Base-by-base conservation (phyloP, 1,140 invertebrate species). In the Tetramorium parvispinum region DNA sequence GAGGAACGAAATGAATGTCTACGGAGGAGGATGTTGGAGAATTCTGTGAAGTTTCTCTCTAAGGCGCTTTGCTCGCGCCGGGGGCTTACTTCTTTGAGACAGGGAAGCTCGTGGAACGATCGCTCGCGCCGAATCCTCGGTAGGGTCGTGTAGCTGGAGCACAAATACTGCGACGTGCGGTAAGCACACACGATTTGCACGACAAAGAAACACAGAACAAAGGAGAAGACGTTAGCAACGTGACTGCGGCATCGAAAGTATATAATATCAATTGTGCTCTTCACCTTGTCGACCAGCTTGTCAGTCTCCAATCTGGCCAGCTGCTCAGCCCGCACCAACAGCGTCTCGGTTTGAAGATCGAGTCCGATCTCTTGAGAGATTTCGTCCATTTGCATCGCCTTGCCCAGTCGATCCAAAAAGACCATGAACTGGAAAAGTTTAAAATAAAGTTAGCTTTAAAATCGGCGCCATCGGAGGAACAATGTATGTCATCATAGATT, bases 261-360 rank as follows among this genome's bases (percentile, higher is more conserved):
- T 11, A 61, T 57, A 16, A 37, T 55, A 65, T 75, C 43, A 40
- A 82, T 73, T 37, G 70, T 57, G 51, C 21, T 59, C 63, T 76
- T 85, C 51, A 97, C 97, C 96, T 97, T 97, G 93, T 97, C 97
- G 24, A 97, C 97, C 65, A 97, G 95, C 93, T 97, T 97, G 93
- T 97, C 97, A 91, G 97, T 97, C 93, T 98, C 97, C 21, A 98
- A 95, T 89, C 97, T 96, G 6, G 97, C 96, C 21, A 98, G 94
- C 91, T 98, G 97, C 93, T 98, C 97, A 11, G 97, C 97, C 24
- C 97, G 95, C 75, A 97, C 96, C 40, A 98, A 94, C 43, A 98
- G 95, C 40, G 97, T 97, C 90, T 98, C 97, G 0, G 97, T 97
- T 94, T 97, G 97, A 40, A 98, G 95, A 92, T 98, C 97, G 21